phyloP scores from a whole-genome alignment of 2,797 vertebrate species.

The Saxicola maurus region DNA sequence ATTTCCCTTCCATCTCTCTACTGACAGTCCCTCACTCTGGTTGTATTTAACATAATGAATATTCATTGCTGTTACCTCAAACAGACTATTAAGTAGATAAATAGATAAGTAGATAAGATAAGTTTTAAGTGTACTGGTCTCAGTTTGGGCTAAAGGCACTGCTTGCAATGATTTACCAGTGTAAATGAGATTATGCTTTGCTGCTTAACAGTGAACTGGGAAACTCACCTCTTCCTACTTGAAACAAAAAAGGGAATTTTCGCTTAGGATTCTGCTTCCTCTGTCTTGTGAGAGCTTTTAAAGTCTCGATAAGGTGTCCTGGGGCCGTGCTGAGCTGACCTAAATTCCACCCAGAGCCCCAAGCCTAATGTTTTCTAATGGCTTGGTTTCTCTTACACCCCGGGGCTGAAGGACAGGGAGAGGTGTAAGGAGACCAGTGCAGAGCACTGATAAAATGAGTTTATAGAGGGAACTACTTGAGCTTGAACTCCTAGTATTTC shows the following conservation, averaged over 20 bases:
- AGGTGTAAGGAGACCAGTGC: not conserved
- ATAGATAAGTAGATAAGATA: too few relatives aligned
- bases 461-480: not conserved
- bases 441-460: not conserved
- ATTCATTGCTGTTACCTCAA: not conserved
- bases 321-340: not conserved
- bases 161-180: not conserved
- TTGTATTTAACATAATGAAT: not conserved
- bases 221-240: not conserved
- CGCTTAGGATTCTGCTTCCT: fast-evolving
- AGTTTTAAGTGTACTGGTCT: not conserved
- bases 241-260: not conserved
- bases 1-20: not conserved
- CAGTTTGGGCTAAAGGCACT: not conserved
- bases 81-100: not conserved
- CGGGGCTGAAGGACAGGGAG: not conserved
- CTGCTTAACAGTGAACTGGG: not conserved
- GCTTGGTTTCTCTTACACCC: not conserved
- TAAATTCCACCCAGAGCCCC: not conserved
- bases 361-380: not conserved
- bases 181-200: not conserved
- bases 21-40: not conserved
- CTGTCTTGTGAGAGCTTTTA: not conserved
- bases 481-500: not conserved
- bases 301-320: fast-evolving